Evolutionary conservation across 2,113 vertebrate genomes (phyloP).

Genomic region (Ramphastos sulfuratus): DNA sequence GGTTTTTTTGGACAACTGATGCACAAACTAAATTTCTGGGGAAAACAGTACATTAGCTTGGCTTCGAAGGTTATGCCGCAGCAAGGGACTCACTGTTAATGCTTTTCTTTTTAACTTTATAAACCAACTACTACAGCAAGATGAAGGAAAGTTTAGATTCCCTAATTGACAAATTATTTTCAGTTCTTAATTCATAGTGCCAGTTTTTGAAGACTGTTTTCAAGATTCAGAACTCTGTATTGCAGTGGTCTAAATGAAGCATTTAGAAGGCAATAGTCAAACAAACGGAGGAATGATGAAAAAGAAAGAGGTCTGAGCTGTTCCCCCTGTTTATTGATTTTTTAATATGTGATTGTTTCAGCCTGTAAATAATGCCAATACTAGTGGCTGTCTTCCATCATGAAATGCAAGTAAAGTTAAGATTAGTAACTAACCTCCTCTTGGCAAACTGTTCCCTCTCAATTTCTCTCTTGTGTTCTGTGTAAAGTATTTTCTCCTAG

Average conservation of each 20-base stretch:
- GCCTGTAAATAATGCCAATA: background rate
- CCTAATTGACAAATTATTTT: background rate
- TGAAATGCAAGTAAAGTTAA: background rate
- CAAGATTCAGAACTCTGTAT: background rate
- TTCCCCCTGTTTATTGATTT: background rate
- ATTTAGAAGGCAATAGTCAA: background rate
- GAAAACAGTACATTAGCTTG: background rate
- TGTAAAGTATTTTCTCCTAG: background rate
- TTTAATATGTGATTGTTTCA: background rate
- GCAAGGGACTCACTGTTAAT: background rate
- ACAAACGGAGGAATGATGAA: background rate
- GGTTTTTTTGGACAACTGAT: background rate
- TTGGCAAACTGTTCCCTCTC: background rate
- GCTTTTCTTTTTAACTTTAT: background rate
- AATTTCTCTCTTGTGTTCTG: background rate
- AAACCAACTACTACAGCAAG: background rate
- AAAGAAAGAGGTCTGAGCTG: background rate
- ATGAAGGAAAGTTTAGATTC: background rate
- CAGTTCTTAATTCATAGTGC: conserved; percentile 2
- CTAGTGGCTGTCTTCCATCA: background rate
- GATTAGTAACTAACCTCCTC: background rate
- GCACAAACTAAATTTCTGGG: background rate
- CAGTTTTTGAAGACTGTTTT: background rate
- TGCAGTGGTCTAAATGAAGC: background rate
- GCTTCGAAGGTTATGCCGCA: background rate